A percentile compares a stretch with the other conserved stretches of the same genome.
These are phyloP conservation scores for Malthinus seriepunctatus DNA, from an alignment of 2,888 invertebrate species.

Conservation along the genomic window DNA sequence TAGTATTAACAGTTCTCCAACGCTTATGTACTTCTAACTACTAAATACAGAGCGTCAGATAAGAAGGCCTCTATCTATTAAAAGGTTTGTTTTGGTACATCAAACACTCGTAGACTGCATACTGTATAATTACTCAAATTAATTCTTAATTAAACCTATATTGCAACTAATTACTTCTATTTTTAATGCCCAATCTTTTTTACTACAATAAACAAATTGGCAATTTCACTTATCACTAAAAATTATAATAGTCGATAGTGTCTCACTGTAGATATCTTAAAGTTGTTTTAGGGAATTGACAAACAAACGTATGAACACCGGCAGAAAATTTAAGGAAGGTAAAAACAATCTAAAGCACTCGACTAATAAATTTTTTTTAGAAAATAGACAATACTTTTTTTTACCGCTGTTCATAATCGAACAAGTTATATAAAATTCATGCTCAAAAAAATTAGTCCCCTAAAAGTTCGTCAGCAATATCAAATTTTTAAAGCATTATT, in stretches of 20 bases:
- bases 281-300: conserved; percentile 5
- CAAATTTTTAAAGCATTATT: conserved; percentile 24
- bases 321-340: background rate
- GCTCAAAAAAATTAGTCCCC: conserved; percentile 10
- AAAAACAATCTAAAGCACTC: conserved; percentile 6
- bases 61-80: too few relatives aligned
- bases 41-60: too few relatives aligned
- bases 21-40: too few relatives aligned
- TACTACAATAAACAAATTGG: background rate
- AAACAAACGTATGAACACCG: background rate
- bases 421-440: too few relatives aligned
- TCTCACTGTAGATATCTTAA: conserved; percentile 5
- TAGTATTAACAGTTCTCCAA: too few relatives aligned
- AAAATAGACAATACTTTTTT: too few relatives aligned
- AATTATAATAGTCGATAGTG: background rate
- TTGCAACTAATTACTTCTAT: background rate
- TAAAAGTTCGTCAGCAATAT: conserved; percentile 22
- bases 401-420: too few relatives aligned
- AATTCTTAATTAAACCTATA: too few relatives aligned
- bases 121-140: too few relatives aligned
- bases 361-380: conserved; percentile 3
- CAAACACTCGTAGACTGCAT: too few relatives aligned
- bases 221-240: background rate
- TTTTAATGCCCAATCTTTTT: conserved; percentile 1
- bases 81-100: too few relatives aligned